phyloP scores from a whole-genome alignment of 1,140 invertebrate genomes.

The Lanistes nyassanus region DNA sequence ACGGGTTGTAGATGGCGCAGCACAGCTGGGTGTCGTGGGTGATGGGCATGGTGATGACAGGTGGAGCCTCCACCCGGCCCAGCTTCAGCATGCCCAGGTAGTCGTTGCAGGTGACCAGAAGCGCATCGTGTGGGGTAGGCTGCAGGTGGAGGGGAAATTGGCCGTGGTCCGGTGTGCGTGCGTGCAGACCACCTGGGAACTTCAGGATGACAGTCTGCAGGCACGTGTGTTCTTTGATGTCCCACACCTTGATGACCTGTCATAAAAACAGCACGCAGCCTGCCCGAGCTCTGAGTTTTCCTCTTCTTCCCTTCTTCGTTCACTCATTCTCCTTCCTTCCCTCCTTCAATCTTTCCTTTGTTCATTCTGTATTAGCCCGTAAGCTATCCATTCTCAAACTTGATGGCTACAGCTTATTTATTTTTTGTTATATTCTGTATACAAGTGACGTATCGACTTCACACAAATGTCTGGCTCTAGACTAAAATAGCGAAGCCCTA shows the following conservation, averaged over 20 bases:
- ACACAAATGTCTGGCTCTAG: neutral
- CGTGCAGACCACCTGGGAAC: conserved; percentile 64
- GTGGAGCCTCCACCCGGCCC: conserved; percentile 46
- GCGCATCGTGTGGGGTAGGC: conserved; percentile 49
- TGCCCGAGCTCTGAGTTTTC: too few species aligned
- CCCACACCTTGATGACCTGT: conserved; percentile 67
- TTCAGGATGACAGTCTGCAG: conserved; percentile 64
- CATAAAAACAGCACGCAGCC: neutral
- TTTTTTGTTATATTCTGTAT: neutral
- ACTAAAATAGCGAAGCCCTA: too few species aligned
- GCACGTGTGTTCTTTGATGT: conserved; percentile 63
- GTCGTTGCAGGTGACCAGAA: conserved; percentile 66
- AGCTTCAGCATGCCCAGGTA: conserved; percentile 62
- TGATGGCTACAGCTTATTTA: too few species aligned
- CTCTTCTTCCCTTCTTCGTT: neutral
- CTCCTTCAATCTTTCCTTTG: too few species aligned
- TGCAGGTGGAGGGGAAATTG: conserved; percentile 62
- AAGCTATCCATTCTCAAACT: too few species aligned
- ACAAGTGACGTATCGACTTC: neutral
- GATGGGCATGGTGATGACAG: conserved; percentile 32
- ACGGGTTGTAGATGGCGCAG: conserved; percentile 63
- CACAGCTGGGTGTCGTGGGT: conserved; percentile 64
- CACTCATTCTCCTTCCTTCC: neutral
- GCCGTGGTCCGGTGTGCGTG: conserved; percentile 65
- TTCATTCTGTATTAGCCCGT: too few species aligned